Conservation (phyloP, 2,888 invertebrate genomes). For the Drosophila subsilvestris region DNA sequence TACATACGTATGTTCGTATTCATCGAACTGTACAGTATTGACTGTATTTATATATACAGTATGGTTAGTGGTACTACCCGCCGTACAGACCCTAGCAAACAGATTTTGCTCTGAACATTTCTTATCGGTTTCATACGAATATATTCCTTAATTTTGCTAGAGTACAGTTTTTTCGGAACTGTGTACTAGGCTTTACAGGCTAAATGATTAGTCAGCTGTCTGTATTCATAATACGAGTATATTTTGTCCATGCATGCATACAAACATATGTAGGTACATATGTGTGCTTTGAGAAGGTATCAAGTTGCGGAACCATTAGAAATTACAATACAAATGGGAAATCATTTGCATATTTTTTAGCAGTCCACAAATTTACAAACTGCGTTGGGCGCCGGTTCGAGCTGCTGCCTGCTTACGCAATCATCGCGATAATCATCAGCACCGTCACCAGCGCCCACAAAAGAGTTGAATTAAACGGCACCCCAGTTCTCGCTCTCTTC, state of each 20-base stretch:
- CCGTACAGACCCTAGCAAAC: too few species aligned
- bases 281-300: background rate
- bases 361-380: conserved; percentile 10
- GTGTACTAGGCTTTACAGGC: background rate
- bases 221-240: conserved; percentile 1
- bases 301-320: conserved; percentile 12
- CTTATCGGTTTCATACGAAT: too few species aligned
- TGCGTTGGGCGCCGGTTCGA: conserved; percentile 4
- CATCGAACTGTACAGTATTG: background rate
- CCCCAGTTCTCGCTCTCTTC: background rate
- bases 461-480: conserved; percentile 22
- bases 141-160: too few species aligned
- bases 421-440: conserved; percentile 33
- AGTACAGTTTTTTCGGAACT: too few species aligned
- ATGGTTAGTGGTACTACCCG: too few species aligned
- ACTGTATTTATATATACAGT: too few species aligned
- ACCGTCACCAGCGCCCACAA: conserved; percentile 8
- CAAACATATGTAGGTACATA: background rate
- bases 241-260: background rate
- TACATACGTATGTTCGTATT: background rate
- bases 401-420: conserved; percentile 40
- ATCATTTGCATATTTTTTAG: conserved; percentile 32
- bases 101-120: too few species aligned
- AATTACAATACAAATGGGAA: conserved; percentile 12
- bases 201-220: too few species aligned